Base-by-base conservation (phyloP, 1,140 invertebrate genomes). In the Ceratina calcarata region DNA sequence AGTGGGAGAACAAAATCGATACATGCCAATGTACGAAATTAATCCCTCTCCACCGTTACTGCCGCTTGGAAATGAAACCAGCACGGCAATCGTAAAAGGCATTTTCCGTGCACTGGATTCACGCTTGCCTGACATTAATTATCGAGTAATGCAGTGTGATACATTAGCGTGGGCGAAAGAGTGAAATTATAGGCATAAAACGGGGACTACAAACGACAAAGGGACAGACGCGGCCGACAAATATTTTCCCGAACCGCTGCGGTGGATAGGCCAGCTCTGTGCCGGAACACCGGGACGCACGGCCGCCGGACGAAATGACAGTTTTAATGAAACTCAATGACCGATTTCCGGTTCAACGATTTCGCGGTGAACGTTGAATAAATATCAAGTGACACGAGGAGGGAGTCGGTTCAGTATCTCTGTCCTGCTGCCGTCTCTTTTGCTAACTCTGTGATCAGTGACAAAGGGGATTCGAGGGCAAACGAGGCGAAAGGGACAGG, bases 271-370 rank as follows among this genome's bases (percentile, higher is more conserved):
- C 27, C 3, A 7, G 3, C 53, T 60, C 57, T 61, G 16, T 72
- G 68, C 20, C 37, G 62, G n/a, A 32, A 22, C 16, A 32, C 27
- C 27, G 27, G 27, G 27, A 32, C 27, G 27, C 24, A 37, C 62
- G 45, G 10, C 24, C 70, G 10, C 37, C 37, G 37, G 45, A 55
- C 53, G 51, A 58, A 70, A 77, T 67, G 79, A 58, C 79, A 77
- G 73, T 81, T 80, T 81, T 77, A 81, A 81, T 77, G 79, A 81
- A 80, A 80, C 78, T 61, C 78, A 32, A 81, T 77, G 74, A 69
- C 60, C 73, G 37, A 77, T 65, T 81, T 81, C 79, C 74, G 66
- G 58, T 62, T 15, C 73, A 81, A 7, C 66, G 79, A 81, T 55
- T 69, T 77, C 74, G 66, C 51, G 66, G 65, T 57, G 60, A 65